Evolutionary conservation across 1,140 invertebrate genomes (phyloP).

Genomic region (Brachionus rotundiformis): DNA sequence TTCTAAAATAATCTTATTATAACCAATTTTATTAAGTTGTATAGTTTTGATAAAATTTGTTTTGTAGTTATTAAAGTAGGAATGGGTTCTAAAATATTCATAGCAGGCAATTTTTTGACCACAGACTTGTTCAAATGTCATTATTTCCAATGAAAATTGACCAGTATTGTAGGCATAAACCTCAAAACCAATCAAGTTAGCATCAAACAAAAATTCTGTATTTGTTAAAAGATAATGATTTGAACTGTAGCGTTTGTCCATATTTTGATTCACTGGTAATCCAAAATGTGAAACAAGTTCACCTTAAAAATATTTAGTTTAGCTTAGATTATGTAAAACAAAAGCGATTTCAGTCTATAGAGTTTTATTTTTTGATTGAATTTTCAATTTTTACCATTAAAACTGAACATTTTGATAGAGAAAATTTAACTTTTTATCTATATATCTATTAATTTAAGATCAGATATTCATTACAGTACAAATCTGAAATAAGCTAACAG

Average conservation of each 20-base stretch:
- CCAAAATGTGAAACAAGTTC: background rate
- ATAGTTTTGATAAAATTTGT: background rate
- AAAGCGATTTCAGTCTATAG: too few species aligned
- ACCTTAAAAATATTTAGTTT: too few species aligned
- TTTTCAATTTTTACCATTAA: too few species aligned
- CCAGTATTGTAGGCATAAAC: background rate
- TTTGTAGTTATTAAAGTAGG: background rate
- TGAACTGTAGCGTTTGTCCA: too few species aligned
- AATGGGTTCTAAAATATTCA: background rate
- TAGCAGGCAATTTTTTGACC: background rate
- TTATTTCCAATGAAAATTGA: background rate
- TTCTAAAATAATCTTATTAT: background rate
- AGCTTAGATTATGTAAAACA: too few species aligned
- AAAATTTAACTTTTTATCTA: too few species aligned
- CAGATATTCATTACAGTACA: too few species aligned
- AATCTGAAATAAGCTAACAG: too few species aligned
- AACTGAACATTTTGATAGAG: too few species aligned
- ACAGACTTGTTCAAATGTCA: background rate
- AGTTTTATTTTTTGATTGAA: too few species aligned
- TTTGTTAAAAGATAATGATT: background rate
- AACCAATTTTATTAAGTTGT: background rate
- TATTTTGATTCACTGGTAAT: too few species aligned
- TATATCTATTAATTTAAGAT: too few species aligned
- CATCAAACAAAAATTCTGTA: constrained; percentile 4
- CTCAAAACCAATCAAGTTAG: background rate